Percentiles rank a stretch among this genome's conserved stretches.
These are phyloP conservation scores for Phanerotoma sp. DNA, from an alignment of 2,888 invertebrate genomes.

Conservation along the genomic window DNA sequence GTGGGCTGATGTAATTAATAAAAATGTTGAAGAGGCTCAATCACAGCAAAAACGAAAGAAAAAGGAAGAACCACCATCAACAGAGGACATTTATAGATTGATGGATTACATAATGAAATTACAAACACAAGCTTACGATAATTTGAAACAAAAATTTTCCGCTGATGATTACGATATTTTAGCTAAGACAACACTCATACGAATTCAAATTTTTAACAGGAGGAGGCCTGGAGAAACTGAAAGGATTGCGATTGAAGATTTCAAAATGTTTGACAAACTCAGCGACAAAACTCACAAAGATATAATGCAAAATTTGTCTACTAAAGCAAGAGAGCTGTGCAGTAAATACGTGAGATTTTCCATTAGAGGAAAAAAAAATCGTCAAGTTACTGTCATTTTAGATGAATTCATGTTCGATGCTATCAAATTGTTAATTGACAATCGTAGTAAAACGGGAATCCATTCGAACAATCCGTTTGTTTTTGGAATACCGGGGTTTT, in stretches of 20 bases:
- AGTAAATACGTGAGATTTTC: constrained; percentile 15
- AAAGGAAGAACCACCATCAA: constrained; percentile 16
- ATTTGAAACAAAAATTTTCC: constrained; percentile 1
- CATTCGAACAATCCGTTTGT: constrained; percentile 23
- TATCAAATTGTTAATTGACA: constrained; percentile 8
- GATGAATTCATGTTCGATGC: constrained; percentile 5
- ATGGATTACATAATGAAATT: neutral
- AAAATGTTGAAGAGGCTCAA: constrained; percentile 3
- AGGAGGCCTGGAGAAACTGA: constrained; percentile 21
- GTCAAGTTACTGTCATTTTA: constrained; percentile 26
- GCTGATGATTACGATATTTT: constrained; percentile 1
- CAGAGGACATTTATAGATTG: constrained; percentile 17
- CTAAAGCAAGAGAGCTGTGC: constrained; percentile 7
- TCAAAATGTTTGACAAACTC: constrained; percentile 6
- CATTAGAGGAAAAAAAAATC: constrained; percentile 27
- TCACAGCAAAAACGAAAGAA: neutral
- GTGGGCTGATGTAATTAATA: neutral
- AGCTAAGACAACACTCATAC: constrained; percentile 10
- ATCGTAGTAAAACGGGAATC: constrained; percentile 9
- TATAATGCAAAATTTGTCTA: constrained; percentile 11
- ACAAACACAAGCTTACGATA: neutral
- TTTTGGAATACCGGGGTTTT: constrained; percentile 24
- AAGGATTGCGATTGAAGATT: constrained; percentile 10
- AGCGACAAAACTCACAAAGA: constrained; percentile 1
- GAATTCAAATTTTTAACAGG: constrained; percentile 19